These are phyloP conservation scores for Ancistrus triradiatus DNA, from an alignment of 2,113 vertebrate genomes.

Conservation along the genomic window DNA sequence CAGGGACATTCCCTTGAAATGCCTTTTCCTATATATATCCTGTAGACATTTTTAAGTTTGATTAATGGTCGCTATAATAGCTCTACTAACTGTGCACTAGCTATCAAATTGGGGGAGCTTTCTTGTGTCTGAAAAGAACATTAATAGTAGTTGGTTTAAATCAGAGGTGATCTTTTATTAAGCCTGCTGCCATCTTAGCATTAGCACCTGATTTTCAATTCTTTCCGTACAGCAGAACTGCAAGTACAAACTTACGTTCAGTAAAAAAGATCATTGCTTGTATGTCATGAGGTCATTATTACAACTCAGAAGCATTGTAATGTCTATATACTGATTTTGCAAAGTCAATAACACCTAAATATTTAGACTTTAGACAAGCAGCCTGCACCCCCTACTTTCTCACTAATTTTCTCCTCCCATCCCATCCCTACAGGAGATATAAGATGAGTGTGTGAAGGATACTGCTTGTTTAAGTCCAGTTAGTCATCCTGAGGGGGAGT, in stretches of 20 bases:
- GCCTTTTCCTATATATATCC: neutral
- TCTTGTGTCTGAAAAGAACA: too few relatives aligned
- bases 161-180: too few relatives aligned
- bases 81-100: too few relatives aligned
- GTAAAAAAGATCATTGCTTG: neutral
- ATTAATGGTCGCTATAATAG: too few relatives aligned
- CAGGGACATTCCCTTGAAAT: neutral
- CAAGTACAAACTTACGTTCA: too few relatives aligned
- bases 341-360: slow-evolving; percentile 27
- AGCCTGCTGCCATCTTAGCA: too few relatives aligned
- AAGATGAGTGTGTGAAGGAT: slow-evolving; percentile 31
- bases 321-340: neutral
- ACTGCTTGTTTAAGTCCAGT: slow-evolving; percentile 31
- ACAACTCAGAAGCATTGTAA: neutral
- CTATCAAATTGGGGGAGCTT: too few relatives aligned
- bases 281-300: neutral
- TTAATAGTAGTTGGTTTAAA: too few relatives aligned
- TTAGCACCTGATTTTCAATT: too few relatives aligned
- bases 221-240: too few relatives aligned
- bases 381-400: neutral
- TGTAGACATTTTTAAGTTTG: neutral
- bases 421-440: slow-evolving; percentile 40
- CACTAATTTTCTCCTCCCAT: slow-evolving; percentile 30
- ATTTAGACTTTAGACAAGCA: slow-evolving; percentile 1
- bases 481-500: slow-evolving; percentile 36